phyloP scores from a whole-genome alignment of 2,888 invertebrate species.

The Caenorhabditis sp. region DNA sequence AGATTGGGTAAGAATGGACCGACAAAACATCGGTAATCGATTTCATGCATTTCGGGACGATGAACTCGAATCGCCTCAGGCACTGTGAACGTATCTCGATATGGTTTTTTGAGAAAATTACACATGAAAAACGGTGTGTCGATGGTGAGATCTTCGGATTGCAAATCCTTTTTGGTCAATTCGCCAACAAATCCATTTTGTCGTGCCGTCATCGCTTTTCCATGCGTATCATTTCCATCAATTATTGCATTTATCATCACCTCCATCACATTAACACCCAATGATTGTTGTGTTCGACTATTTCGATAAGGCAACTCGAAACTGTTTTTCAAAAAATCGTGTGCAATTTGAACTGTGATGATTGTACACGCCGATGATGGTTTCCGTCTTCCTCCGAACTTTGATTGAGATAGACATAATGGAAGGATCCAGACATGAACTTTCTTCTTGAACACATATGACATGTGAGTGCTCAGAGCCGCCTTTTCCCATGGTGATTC shows the following conservation, averaged over 20 bases:
- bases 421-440: conserved; percentile 41
- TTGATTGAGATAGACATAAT: conserved; percentile 31
- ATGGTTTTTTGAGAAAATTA: conserved; percentile 8
- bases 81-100: conserved; percentile 34
- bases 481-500: not conserved
- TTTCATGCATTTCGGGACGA: conserved; percentile 32
- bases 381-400: conserved; percentile 29
- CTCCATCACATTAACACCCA: conserved; percentile 16
- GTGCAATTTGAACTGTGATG: conserved; percentile 34
- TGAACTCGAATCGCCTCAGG: conserved; percentile 38
- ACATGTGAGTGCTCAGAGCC: not conserved
- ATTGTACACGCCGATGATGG: conserved; percentile 41
- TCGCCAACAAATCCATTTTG: conserved; percentile 20
- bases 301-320: not conserved
- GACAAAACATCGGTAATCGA: conserved; percentile 33
- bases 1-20: conserved; percentile 33
- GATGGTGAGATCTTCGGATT: not conserved
- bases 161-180: conserved; percentile 14
- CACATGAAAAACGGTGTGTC: not conserved
- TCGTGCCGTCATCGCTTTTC: conserved; percentile 22
- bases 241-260: conserved; percentile 32
- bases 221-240: conserved; percentile 39
- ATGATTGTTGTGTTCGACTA: conserved; percentile 4
- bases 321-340: conserved; percentile 22
- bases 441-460: conserved; percentile 9